Base-by-base conservation (phyloP, 2,797 vertebrate genomes). In the Remorina albescens region DNA sequence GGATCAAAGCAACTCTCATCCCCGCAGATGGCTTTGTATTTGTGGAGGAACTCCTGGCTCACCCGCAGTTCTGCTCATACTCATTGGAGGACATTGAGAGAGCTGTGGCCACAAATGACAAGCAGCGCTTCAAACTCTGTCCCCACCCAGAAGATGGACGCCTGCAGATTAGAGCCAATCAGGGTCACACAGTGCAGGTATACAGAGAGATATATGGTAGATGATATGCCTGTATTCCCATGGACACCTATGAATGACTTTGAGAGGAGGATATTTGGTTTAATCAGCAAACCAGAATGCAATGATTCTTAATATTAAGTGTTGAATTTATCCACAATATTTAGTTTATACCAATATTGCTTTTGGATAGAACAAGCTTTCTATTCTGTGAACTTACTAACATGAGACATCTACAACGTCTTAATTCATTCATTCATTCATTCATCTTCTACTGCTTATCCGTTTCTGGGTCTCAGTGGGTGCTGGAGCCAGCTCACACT, bases 171-270 rank as follows among this genome's bases (percentile, higher is more conserved):
- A 90, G 96, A 26, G 97, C 97, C 84, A 97, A 96, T 88, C 97
- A 98, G 87, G 97, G 97, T 7, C 97, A 98, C 81, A 95, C 97
- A 19, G 54, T 98, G 36, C 92, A 95, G 95, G 97, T 96, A 75
- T 9, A 49, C 18, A 51, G 18, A 64, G 39, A 12, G 18, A 19
- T 42, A 57, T 46, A 50, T 28, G 6, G 19, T n/a, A 5, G 25
- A 37, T 37, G 6, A 51, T 1, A 1, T 23, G 15, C 16, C 8
- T 16, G 13, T 41, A 15, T 32, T 42, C 8, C 15, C 30, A 7
- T 28, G 11, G 18, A 46, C 11, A 41, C 16, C 3, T 67, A 23
- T 0, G 3, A 28, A 16, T 44, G 18, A 18, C 8, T 36, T 21
- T 34, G 25, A 47, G 8, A 41, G 23, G 8, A 18, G 3, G 16